Evolutionary conservation across 1,140 invertebrate species (phyloP), one percentile per base, ranked within the genome.

Genomic region (Zaprionus inermis): DNA sequence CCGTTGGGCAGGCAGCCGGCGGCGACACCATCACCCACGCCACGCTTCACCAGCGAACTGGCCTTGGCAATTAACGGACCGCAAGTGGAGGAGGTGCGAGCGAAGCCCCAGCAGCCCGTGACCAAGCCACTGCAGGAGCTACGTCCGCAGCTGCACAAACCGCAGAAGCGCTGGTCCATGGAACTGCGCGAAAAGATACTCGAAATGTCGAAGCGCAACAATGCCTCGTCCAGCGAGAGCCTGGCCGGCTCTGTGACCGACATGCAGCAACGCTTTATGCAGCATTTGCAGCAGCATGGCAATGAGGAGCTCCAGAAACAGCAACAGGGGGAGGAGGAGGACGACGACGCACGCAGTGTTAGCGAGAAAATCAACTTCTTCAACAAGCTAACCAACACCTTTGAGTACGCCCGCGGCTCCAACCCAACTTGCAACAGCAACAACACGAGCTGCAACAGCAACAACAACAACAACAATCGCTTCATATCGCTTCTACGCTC

Each of bases 311-410:
- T 1, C n/a, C 34, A 52, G n/a, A 58, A 54, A 6, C 46, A 32
- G 22, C 41, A 44, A 2, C 12, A n/a, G 41, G 41, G 34, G 36
- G 36, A 61, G 12, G 38, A 52, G 30, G 56, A 7, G 56, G 44
- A 51, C 2, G 60, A 41, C n/a, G 34, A 56, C 11, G 12, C 56
- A 16, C 79, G 46, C 57, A 85, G 75, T 59, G 86, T 90, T 44
- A 81, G 64, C 57, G 88, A 90, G 58, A 91, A 91, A 88, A 90
- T 90, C 61, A 82, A 82, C 82, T 90, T 90, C 66, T 90, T 90
- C 77, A 90, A 90, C 77, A 85, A 79, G 49, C 85, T 90, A 36
- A 90, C 85, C 67, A 90, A 90, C 67, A 90, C 86, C 46, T 90
- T 67, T 73, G 79, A 90, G 58, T 90, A 71, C 16, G 32, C 58